Evolutionary conservation across 2,888 invertebrate species (phyloP), one percentile per base, ranked within the genome.

Genomic region (Portevinia maculata): DNA sequence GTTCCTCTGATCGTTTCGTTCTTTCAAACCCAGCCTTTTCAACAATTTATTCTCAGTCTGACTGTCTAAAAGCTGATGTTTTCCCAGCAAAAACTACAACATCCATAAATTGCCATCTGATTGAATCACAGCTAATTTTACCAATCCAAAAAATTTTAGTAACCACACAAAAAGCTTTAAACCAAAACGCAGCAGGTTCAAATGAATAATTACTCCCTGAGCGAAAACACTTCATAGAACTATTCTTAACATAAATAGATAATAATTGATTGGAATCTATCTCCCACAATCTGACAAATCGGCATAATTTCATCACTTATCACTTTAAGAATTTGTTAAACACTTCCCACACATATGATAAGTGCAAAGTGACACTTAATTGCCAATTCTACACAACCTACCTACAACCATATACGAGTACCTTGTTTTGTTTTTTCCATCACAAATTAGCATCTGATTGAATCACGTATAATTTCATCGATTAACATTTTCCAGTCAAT

Each of bases 381-480:
- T 44, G 46, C 67, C 48, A 13, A 62, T 30, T 67, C 41, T 57
- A 15, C 17, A 50, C 79, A 65, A 57, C 62, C 67, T 37, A 34
- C 34, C 62, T 60, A 19, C 50, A 75, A 11, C 24, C 30, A 28
- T 41, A 37, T 9, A 30, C 53, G 50, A 69, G n/a, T n/a, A n/a
- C n/a, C n/a, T n/a, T n/a, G n/a, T 69, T 30, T 74, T 59, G 1
- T 41, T 52, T 44, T 30, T 44, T 21, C 24, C 41, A 67, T 4
- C 57, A 53, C 24, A 78, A 83, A 83, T 83, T 83, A 83, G 83
- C 83, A 78, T 78, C 62, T 50, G 30, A 65, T 57, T 78, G 78
- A 73, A 78, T 44, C 73, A 67, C 67, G 28, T 17, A 78, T 83
- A 83, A 83, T 83, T 83, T 73, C 57, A 39, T n/a, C 65, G 65